Evolutionary conservation across 2,113 vertebrate genomes (phyloP), one percentile per base, ranked within the genome.

Genomic region (Hoplias malabaricus): DNA sequence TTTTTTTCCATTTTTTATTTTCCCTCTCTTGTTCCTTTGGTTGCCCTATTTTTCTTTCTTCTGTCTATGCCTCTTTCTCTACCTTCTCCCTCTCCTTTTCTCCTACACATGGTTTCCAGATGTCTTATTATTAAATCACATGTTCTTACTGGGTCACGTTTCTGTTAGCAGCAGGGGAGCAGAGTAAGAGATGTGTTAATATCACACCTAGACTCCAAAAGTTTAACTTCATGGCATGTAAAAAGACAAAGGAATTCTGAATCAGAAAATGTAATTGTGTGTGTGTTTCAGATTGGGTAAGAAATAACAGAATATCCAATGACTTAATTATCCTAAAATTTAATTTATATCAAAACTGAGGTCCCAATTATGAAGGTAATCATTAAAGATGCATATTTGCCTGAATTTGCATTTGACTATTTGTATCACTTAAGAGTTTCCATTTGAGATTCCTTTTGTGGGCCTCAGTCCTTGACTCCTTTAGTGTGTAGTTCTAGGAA

Each of bases 41-140:
- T 25, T 57, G 54, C 68, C 61, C 63, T 34, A 27, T 38, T 31
- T 9, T 81, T 80, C 86, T 68, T 8, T 25, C 38, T 70, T 48
- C 57, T 70, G 27, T 40, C n/a, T 79, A 78, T 85, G 85, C 84
- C 83, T 87, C 81, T 56, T 71, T 85, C 83, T 84, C 76, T 86
- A 69, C 80, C 50, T 50, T 81, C 75, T 75, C 62, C 56, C 69
- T 53, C 74, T 90, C 33, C 46, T 8, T 57, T 14, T 63, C 48
- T 61, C 40, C 31, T 23, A 54, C 80, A 67, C 68, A 69, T 79
- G 63, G 57, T 27, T 78, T 69, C 62, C 65, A 72, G 63, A 80
- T 77, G 80, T 75, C 71, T 68, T n/a, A 1, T 21, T 59, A 73
- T 62, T 62, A 66, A 57, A 48, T 69, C 63, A 68, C 62, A 34